Base-by-base conservation (phyloP, 2,888 invertebrate genomes). In the Machimus rusticus region DNA sequence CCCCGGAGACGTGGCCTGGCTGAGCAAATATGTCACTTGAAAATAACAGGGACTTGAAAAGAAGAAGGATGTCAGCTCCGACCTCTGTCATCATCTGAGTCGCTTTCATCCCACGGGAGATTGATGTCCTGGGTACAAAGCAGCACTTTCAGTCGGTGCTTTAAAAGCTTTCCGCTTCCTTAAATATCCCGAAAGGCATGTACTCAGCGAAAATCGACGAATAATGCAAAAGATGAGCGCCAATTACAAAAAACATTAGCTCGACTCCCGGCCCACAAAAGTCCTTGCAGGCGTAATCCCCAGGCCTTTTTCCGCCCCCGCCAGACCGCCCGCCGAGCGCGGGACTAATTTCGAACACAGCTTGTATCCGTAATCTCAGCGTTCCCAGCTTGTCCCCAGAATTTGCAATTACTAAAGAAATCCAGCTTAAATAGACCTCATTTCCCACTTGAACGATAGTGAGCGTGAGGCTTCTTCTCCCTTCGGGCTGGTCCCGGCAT, bases 371-470 rank as follows among this genome's bases (percentile, higher is more conserved):
- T 39, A 78, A 78, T 78, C 37, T 78, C 78, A 23, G 39, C 78
- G 46, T 78, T 78, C 14, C 43, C 39, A 34, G 46, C 78, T 78
- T 78, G 78, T 78, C 43, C 37, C 23, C 78, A 78, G 78, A 78
- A 78, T 78, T 78, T 78, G 78, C 78, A 34, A 78, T 78, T 78
- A 78, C 78, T 46, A 78, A 78, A 78, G 78, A 78, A 78, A 39
- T 34, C 78, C 78, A 78, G 23, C 78, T 78, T 34, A 78, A 81
- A 81, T 51, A 81, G 51, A 81, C 28, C 81, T 81, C 34, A 81
- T 81, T 81, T 55, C 81, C 51, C 81, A 55, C 81, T 51, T 51
- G 31, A 51, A 23, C 43, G 76, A 39, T 39, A 76, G 31, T 51
- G 28, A 81, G 55, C 51, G 23, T 43, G 37, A 78, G 37, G 43